phyloP scores from a whole-genome alignment of 2,888 invertebrate genomes.

The Nymphalis c-album region DNA sequence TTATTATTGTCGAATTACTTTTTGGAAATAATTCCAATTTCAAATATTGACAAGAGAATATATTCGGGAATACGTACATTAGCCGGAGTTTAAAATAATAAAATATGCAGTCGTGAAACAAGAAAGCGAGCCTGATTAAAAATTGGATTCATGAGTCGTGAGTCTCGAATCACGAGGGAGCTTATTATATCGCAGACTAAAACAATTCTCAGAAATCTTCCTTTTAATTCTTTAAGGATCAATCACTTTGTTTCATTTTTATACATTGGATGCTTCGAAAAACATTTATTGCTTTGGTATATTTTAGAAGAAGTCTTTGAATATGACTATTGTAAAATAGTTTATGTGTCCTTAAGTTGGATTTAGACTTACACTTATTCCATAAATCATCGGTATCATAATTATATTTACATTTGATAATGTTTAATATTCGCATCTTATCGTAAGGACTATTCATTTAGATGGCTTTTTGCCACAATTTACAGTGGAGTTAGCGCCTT shows the following conservation, averaged over 20 bases:
- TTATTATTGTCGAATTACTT: not conserved
- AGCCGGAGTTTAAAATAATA: constrained; percentile 17
- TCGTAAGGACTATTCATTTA: constrained; percentile 6
- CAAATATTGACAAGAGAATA: not conserved
- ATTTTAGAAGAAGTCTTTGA: not conserved
- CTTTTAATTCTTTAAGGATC: constrained; percentile 18
- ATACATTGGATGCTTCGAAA: not conserved
- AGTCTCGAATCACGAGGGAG: constrained; percentile 30
- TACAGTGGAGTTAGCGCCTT: constrained; percentile 14
- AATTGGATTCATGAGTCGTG: constrained; percentile 31
- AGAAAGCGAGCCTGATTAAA: constrained; percentile 25
- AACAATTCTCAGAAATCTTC: constrained; percentile 22
- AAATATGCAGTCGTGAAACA: constrained; percentile 28
- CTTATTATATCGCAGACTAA: constrained; percentile 27
- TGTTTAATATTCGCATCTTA: not conserved
- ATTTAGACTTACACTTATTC: no score
- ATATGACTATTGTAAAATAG: no score
- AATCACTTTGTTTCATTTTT: constrained; percentile 17
- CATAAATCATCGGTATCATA: not conserved
- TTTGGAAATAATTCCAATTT: not conserved
- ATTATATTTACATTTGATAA: not conserved
- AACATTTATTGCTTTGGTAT: not conserved
- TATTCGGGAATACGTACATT: constrained; percentile 7
- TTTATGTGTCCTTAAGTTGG: no score
- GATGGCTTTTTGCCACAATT: constrained; percentile 20